Base-by-base conservation (phyloP, 2,797 vertebrate genomes). In the Urophycis tenuis region DNA sequence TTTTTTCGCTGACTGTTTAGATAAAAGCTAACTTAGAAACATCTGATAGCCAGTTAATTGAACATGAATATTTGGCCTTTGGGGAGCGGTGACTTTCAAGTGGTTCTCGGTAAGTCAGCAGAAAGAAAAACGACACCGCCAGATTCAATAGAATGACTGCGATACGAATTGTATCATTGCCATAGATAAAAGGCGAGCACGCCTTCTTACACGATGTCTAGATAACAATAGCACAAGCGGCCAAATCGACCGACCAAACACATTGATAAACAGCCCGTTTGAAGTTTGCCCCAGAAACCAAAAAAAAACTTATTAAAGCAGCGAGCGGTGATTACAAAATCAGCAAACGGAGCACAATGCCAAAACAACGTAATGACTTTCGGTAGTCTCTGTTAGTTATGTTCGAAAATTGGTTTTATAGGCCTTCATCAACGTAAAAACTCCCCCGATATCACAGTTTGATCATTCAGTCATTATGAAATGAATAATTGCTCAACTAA, bases 81-180 rank as follows among this genome's bases (percentile, higher is more conserved):
- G 4, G 53, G 53, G 53, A n/a, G 53, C 22, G 25, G 29, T 25
- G n/a, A 10, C 60, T 67, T 67, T 67, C 60, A 67, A 29, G 60
- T 60, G 17, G 19, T 25, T 67, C 60, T 67, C 10, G 12, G 60
- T 67, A n/a, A 64, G 53, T 64, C 60, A 67, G n/a, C 60, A 67
- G 60, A 67, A 67, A n/a, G n/a, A n/a, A n/a, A 67, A 12, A 67
- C 25, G 60, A 67, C 60, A 29, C 60, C 60, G 11, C 29, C 60
- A 29, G 60, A 67, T 67, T 67, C 60, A 29, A 29, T 29, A 29
- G 60, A 67, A 67, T 29, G 29, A 29, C 29, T 67, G 9, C 70
- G 34, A 72, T 72, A 72, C 35, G 31, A 71, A 71, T 22, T 71
- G 71, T 35, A 34, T 72, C 35, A 35, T 72, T 72, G 34, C 34